Evolutionary conservation across 2,113 vertebrate species (phyloP).

Genomic region (Lamprotornis superbus): DNA sequence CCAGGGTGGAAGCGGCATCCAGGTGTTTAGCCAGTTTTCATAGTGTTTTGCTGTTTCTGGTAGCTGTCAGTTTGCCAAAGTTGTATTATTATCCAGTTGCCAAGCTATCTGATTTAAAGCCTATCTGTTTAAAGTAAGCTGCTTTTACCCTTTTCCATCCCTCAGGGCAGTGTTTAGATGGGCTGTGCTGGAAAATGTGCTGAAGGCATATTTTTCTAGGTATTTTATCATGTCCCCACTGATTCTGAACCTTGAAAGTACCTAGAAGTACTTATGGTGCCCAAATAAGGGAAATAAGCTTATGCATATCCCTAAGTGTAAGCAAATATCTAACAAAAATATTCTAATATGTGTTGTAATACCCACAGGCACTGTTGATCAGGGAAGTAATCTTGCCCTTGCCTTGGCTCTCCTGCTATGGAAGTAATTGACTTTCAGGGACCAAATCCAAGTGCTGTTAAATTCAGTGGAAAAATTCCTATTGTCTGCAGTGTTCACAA

Average conservation of each 20-base stretch:
- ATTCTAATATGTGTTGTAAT: neutral
- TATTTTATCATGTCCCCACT: neutral
- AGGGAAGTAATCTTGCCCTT: neutral
- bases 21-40: neutral
- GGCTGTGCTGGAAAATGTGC: neutral
- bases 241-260: neutral
- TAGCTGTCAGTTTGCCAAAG: neutral
- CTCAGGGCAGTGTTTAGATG: neutral
- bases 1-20: neutral
- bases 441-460: slow-evolving; percentile 2
- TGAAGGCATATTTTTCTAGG: neutral
- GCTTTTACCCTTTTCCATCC: neutral
- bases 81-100: neutral
- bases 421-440: neutral
- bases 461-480: neutral
- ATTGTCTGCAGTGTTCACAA: neutral
- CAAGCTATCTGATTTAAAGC: neutral
- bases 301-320: neutral
- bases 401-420: neutral
- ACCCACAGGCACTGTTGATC: neutral
- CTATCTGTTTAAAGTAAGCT: neutral
- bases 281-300: neutral
- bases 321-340: neutral
- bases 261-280: neutral
- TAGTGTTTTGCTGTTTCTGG: neutral